A percentile compares a stretch with the other conserved stretches of the same genome.
Evolutionary conservation across 1,140 invertebrate genomes (phyloP).

Genomic region (Thaumetopoea pityocampa): DNA sequence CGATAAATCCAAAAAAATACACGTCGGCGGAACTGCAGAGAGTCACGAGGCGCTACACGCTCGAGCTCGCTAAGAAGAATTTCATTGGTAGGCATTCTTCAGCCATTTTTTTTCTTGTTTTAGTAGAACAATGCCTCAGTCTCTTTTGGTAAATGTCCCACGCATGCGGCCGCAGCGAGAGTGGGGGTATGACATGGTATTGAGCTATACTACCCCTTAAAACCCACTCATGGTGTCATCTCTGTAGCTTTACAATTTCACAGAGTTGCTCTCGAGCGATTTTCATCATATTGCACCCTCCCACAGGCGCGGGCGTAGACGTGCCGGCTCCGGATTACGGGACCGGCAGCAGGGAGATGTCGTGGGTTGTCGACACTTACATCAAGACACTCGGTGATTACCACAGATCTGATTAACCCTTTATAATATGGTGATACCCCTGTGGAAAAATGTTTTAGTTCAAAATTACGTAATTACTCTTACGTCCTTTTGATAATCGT

Average conservation of each 20-base stretch:
- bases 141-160: not conserved
- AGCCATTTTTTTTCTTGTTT: constrained; percentile 33
- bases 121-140: constrained; percentile 3
- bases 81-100: constrained; percentile 82
- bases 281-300: constrained; percentile 25
- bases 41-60: constrained; percentile 89
- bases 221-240: no score
- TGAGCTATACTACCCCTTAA: no score
- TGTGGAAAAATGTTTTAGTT: not conserved
- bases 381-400: constrained; percentile 81
- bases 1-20: constrained; percentile 89
- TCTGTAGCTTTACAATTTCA: no score
- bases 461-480: no score
- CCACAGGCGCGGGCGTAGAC: constrained; percentile 84
- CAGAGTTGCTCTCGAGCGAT: not conserved
- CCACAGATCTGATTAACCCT: not conserved
- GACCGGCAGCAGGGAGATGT: constrained; percentile 89
- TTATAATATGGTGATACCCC: not conserved
- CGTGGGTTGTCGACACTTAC: constrained; percentile 91
- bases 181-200: no score
- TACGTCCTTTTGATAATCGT: no score
- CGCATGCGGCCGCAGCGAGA: no score
- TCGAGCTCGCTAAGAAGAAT: constrained; percentile 92
- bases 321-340: constrained; percentile 92
- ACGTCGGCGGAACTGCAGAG: constrained; percentile 88